Evolutionary conservation across 2,888 invertebrate species (phyloP), one percentile per base, ranked within the genome.

Genomic region (Archips xylosteana): DNA sequence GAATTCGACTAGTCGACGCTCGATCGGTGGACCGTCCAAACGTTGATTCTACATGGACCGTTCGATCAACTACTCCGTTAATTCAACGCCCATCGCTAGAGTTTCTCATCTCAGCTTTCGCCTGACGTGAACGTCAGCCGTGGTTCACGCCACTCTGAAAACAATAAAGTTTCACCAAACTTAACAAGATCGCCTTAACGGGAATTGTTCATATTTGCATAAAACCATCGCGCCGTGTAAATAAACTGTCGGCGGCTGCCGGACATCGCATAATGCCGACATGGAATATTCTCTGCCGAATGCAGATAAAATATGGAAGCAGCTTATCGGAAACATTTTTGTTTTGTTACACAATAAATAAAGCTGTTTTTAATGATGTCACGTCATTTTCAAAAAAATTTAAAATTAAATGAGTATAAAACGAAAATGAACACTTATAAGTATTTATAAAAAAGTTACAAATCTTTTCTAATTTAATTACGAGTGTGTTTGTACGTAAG

Each of bases 171-270:
- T 61, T 32, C 45, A 13, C 13, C 39, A 62, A n/a, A n/a, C 57
- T 39, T 42, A 61, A 51, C 70, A 36, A 54, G 9, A 65, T 32
- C 42, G 47, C 13, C 64, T 49, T 49, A 67, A 64, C 63, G 63
- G 54, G 54, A 54, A 75, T 49, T 71, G 59, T 71, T 67, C 63
- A 47, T 63, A 62, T 75, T 70, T 75, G 75, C 75, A 69, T 66
- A 69, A 71, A 71, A 65, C 75, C 72, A 68, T 49, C 68, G 51
- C 57, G 51, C 42, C 70, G 51, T 51, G 71, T 69, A 69, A 71
- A 75, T 59, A 75, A 68, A 68, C 57, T 68, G 60, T 71, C 68
- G 23, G 70, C 51, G 42, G 70, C 62, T 45, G 51, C 51, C 60
- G 66, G 57, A 63, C 72, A 49, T 62, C 57, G 67, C 54, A 67